Evolutionary conservation across 2,888 invertebrate genomes (phyloP), one percentile per base, ranked within the genome.

Genomic region (Plutella xylostella): DNA sequence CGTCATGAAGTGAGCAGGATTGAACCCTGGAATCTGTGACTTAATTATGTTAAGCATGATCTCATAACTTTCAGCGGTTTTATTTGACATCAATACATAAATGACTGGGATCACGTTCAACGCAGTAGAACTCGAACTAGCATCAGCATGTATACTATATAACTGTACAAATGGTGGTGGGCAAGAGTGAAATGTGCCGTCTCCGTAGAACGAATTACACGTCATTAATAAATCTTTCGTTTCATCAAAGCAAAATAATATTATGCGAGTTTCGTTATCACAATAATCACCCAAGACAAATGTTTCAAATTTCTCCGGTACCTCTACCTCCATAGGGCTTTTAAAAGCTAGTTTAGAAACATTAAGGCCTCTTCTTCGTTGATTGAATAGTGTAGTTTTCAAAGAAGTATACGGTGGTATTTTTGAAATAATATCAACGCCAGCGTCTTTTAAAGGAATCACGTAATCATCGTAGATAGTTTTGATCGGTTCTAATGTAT

Each of bases 201-300:
- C 44, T 18, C 37, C 37, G n/a, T 38, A 44, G 20, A 19, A 28
- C 4, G 34, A 14, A 6, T 14, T 43, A 11, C 22, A 15, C 7
- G 17, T 12, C 33, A 19, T 30, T 34, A 41, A 38, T n/a, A 31
- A 22, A 37, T 44, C 30, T 35, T 42, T 28, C 15, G 42, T 41
- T 17, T 45, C 43, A 31, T 38, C 25, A 43, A 46, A 48, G 31
- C 46, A 42, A 46, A 48, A 48, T 34, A 43, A 31, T 37, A 48
- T 22, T 18, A 48, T 48, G 43, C 48, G 38, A 33, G 39, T 21
- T 12, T 35, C 40, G 22, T 43, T 39, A 20, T 33, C 22, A 31
- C 18, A 33, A 37, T 48, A 48, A 43, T 48, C 43, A 22, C 39
- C 48, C 37, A 48, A 35, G 33, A 48, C 31, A 38, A 48, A 48